Percentiles rank a stretch among this genome's conserved stretches.
Evolutionary conservation across 2,888 invertebrate species (phyloP).

Genomic region (Dorcus hopei): DNA sequence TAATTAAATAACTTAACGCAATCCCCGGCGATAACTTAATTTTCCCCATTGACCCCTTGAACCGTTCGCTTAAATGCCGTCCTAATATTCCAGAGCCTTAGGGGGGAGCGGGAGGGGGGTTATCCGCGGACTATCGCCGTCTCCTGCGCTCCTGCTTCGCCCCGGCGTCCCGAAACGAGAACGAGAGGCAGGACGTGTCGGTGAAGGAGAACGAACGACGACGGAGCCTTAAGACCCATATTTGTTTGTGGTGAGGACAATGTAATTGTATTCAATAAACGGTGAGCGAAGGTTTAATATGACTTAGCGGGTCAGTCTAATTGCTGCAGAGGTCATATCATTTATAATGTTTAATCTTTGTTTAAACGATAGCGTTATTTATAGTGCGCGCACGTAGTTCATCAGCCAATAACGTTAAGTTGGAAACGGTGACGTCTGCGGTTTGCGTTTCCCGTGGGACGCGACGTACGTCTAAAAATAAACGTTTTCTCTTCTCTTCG

Average conservation of each 20-base stretch:
- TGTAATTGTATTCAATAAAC: slow-evolving; percentile 48
- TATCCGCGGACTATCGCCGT: background rate
- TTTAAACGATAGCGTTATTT: slow-evolving; percentile 46
- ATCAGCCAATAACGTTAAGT: slow-evolving; percentile 7
- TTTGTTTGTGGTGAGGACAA: slow-evolving; percentile 33
- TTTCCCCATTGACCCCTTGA: slow-evolving; percentile 34
- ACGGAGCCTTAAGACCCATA: slow-evolving; percentile 32
- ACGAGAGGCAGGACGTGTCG: background rate
- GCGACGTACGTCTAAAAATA: no score
- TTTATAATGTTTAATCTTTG: slow-evolving; percentile 50
- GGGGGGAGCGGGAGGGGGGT: no score
- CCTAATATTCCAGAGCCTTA: slow-evolving; percentile 10
- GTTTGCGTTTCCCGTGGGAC: no score
- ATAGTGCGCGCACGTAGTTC: slow-evolving; percentile 37
- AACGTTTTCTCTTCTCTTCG: no score
- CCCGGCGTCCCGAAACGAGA: background rate
- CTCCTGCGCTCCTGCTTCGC: slow-evolving; percentile 1
- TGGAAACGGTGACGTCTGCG: slow-evolving; percentile 7
- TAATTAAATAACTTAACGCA: slow-evolving; percentile 32
- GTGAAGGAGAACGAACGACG: slow-evolving; percentile 10
- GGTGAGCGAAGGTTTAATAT: slow-evolving; percentile 43
- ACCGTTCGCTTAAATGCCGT: slow-evolving; percentile 24
- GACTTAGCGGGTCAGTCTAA: slow-evolving; percentile 50
- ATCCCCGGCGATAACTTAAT: slow-evolving; percentile 36
- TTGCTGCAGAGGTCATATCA: slow-evolving; percentile 52